Conservation (phyloP, 2,888 invertebrate species). For the Ophion obscuratus region DNA sequence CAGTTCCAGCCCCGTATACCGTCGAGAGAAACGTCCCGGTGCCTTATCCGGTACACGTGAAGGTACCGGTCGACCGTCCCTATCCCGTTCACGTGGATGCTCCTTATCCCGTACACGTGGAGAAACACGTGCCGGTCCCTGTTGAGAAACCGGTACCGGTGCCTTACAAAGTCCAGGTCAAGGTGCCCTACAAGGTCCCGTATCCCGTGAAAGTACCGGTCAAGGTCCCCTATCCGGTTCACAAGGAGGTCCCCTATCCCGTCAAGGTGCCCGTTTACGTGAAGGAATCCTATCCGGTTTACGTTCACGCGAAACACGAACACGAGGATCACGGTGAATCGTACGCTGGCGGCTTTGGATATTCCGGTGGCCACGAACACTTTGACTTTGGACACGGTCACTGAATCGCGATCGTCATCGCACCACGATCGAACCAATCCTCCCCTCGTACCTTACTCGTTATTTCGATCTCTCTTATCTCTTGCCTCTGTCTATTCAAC, state of each 20-base stretch:
- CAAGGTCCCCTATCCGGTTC: conserved; percentile 73
- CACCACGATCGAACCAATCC: not conserved
- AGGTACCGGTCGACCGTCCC: conserved; percentile 79
- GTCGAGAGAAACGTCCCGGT: conserved; percentile 79
- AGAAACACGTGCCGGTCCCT: conserved; percentile 75
- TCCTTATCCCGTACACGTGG: conserved; percentile 78
- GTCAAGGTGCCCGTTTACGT: conserved; percentile 73
- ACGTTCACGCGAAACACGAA: conserved; percentile 71
- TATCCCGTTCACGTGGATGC: conserved; percentile 74
- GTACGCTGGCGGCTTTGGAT: conserved; percentile 68
- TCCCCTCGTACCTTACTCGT: not conserved
- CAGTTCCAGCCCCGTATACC: conserved; percentile 79
- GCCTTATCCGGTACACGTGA: conserved; percentile 77
- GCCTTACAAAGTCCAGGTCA: conserved; percentile 77
- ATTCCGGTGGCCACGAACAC: conserved; percentile 68
- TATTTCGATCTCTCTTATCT: not conserved
- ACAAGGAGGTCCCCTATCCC: conserved; percentile 76
- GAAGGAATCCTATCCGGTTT: conserved; percentile 75
- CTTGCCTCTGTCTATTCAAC: conserved; percentile 9
- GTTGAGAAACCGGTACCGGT: conserved; percentile 76
- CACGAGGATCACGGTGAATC: conserved; percentile 70
- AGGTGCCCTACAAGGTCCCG: conserved; percentile 76
- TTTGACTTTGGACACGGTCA: conserved; percentile 64
- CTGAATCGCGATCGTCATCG: not conserved
- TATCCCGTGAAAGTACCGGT: conserved; percentile 76